These are phyloP conservation scores for Forbesichthys agassizii DNA, from an alignment of 2,113 vertebrate species.

Conservation along the genomic window DNA sequence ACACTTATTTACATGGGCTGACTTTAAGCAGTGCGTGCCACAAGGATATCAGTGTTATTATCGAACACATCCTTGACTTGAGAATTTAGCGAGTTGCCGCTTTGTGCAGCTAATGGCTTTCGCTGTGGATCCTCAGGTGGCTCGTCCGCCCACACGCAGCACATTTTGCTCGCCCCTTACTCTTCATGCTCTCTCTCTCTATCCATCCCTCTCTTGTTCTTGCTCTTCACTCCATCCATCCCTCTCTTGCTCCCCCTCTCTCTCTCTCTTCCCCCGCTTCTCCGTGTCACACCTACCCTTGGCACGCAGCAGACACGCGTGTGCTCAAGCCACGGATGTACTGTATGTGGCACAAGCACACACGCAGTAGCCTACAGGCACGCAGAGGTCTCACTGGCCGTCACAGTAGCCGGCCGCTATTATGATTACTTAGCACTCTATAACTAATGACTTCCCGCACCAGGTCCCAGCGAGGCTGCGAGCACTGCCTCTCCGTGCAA, in stretches of 20 bases:
- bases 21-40: slow-evolving; percentile 29
- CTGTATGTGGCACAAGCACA: too few species aligned
- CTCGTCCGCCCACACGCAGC: slow-evolving; percentile 61
- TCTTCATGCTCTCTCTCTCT: slow-evolving; percentile 32
- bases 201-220: slow-evolving; percentile 28
- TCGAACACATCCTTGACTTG: slow-evolving; percentile 66
- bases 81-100: slow-evolving; percentile 67
- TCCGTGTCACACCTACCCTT: slow-evolving; percentile 19
- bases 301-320: neutral
- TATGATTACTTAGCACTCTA: slow-evolving; percentile 56
- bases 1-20: slow-evolving; percentile 13
- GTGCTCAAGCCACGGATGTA: too few species aligned
- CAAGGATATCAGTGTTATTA: slow-evolving; percentile 53
- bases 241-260: slow-evolving; percentile 15
- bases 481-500: slow-evolving; percentile 39
- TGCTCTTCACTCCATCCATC: slow-evolving; percentile 19
- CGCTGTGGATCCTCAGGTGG: slow-evolving; percentile 65
- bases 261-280: slow-evolving; percentile 28
- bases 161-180: slow-evolving; percentile 42
- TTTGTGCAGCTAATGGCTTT: slow-evolving; percentile 68
- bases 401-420: slow-evolving; percentile 21
- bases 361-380: too few species aligned
- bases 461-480: slow-evolving; percentile 49
- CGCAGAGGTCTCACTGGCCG: neutral
- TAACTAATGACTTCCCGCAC: slow-evolving; percentile 60